Percentiles rank a stretch among this genome's conserved stretches.
These are phyloP conservation scores for Eurystomus gularis DNA, from an alignment of 2,113 vertebrate genomes.

Conservation along the genomic window DNA sequence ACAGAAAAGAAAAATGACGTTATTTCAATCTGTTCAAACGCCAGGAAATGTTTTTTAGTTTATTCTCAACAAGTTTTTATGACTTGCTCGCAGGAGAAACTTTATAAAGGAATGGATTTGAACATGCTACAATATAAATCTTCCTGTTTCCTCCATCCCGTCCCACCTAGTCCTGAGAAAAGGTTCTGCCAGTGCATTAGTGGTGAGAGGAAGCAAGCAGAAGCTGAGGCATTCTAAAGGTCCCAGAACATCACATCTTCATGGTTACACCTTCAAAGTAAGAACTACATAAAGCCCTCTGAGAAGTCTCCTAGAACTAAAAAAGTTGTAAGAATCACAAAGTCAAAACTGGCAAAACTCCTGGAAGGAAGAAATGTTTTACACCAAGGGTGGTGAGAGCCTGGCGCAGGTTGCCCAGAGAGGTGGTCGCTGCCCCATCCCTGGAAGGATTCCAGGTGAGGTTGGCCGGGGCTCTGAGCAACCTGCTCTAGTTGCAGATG, in stretches of 20 bases:
- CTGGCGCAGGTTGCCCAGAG: too few relatives aligned
- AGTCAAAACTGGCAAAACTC: not conserved
- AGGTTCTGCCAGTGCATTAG: not conserved
- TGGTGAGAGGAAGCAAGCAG: not conserved
- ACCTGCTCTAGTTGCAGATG: not conserved
- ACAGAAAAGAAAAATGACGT: not conserved
- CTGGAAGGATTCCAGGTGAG: not conserved
- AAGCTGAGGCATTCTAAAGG: not conserved
- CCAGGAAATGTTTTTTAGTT: not conserved
- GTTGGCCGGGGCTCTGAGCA: not conserved
- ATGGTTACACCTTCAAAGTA: not conserved
- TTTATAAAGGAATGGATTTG: accelerated
- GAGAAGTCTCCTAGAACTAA: not conserved
- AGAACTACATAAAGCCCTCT: not conserved
- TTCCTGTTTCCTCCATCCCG: not conserved
- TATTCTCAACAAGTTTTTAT: not conserved
- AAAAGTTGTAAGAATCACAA: not conserved
- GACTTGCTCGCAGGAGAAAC: not conserved
- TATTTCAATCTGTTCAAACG: not conserved
- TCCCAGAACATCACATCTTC: not conserved
- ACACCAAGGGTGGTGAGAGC: too few relatives aligned
- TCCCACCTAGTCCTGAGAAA: too few relatives aligned
- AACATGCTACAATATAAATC: accelerated
- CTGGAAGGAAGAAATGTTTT: not conserved
- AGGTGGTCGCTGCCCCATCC: not conserved